Percentiles rank a stretch among this genome's conserved stretches.
Conservation (phyloP, 2,113 vertebrate genomes). For the Petroica traversi region DNA sequence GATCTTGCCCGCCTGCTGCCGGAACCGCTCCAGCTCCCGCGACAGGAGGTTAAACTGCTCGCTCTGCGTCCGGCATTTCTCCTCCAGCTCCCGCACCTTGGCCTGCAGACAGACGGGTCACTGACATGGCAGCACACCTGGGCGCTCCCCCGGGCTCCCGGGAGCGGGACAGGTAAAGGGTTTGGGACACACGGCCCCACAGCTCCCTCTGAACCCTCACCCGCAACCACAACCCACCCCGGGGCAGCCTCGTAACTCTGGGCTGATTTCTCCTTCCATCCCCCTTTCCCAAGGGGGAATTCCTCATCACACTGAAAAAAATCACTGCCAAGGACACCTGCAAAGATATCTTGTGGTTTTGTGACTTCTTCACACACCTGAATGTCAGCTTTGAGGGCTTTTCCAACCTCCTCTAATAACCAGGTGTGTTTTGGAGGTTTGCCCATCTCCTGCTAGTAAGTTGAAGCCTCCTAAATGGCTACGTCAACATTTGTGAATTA, state of each 20-base stretch:
- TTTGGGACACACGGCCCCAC: background rate
- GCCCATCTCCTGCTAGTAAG: background rate
- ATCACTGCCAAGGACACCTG: background rate
- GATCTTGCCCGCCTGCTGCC: slow-evolving; percentile 87
- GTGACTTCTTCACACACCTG: background rate
- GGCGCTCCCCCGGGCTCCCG: background rate
- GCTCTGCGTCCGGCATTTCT: slow-evolving; percentile 92
- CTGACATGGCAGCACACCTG: too few species aligned
- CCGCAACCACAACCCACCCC: accelerated
- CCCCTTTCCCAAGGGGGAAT: background rate
- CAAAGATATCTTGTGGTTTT: background rate
- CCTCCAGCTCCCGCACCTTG: slow-evolving; percentile 95
- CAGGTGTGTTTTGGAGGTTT: background rate
- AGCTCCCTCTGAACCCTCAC: background rate
- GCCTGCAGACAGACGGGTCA: slow-evolving; percentile 69
- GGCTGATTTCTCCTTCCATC: background rate
- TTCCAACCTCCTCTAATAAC: background rate
- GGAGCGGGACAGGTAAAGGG: background rate
- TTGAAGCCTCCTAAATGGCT: background rate
- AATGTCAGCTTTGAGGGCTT: background rate
- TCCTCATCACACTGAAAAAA: background rate
- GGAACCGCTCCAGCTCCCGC: slow-evolving; percentile 90
- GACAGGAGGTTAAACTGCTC: slow-evolving; percentile 97
- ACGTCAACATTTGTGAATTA: background rate
- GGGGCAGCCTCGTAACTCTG: background rate